Base-by-base conservation (phyloP, 2,888 invertebrate genomes). In the Falcaria lacertinaria region DNA sequence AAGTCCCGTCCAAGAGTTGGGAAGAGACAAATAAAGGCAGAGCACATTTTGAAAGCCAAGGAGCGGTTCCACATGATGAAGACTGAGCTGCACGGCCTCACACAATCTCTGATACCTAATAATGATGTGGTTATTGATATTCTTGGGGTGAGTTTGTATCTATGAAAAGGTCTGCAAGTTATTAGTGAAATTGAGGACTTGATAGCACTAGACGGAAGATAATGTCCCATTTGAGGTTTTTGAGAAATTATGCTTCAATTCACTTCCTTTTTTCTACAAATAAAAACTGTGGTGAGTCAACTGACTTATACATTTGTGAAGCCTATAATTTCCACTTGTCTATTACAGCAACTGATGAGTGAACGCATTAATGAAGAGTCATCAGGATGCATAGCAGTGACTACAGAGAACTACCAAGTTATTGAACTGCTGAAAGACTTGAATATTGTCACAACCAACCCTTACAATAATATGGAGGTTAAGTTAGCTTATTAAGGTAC, bases 391-490 rank as follows among this genome's bases (percentile, higher is more conserved):
- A 61, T 86, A 33, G 54, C 57, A 13, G 62, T 82, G 2, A 73
- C 77, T 16, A 33, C 67, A 2, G 80, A 84, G 5, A 79, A 74
- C 15, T 80, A 57, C 32, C 50, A 60, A 2, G 54, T 80, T 0
- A 57, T 82, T 17, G 60, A 71, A 55, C 33, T 82, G 0, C 44
- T 89, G 8, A 74, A 60, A 44, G 85, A 85, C 15, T 69, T 80
- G 48, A 79, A 82, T 13, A 69, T 88, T 42, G 70, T 85, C 0
- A 67, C 69, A 0, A 32, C 51, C 0, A 82, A 86, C 42, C 88
- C 88, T 11, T 88, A 89, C 34, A 80, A 86, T 43, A 67, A 74
- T 19, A 67, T 55, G 59, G 76, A 85, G 70, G 69, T 85, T 0
- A 87, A 84, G 61, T 51, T 88, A 28, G 71, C 75, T 37, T 74